Conservation (phyloP, 2,797 vertebrate species). For the Loriculus beryllinus region DNA sequence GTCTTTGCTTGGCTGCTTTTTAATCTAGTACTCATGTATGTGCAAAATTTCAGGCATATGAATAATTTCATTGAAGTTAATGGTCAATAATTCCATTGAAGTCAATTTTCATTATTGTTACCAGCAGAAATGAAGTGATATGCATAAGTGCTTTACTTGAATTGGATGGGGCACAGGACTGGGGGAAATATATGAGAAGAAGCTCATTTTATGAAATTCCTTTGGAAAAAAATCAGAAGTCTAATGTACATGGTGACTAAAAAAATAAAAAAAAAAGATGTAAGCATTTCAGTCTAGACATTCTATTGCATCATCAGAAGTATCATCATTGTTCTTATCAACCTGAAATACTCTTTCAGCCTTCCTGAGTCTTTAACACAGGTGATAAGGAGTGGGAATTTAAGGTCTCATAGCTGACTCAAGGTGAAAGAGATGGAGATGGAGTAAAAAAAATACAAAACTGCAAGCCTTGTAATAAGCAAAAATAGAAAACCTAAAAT, state of each 20-base stretch:
- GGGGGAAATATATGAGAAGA: not conserved
- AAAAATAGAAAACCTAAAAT: not conserved
- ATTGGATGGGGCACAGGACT: not conserved
- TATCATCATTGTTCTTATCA: not conserved
- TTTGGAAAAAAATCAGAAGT: not conserved
- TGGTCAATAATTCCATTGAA: slow-evolving; percentile 3
- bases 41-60: not conserved
- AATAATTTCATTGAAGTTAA: not conserved
- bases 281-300: not conserved
- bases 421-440: not conserved
- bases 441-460: not conserved
- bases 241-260: not conserved
- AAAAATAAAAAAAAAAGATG: not conserved
- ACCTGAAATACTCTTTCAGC: not conserved
- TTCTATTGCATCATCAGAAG: not conserved
- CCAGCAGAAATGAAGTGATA: not conserved
- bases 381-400: not conserved
- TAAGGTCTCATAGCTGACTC: not conserved
- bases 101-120: not conserved
- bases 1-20: not conserved
- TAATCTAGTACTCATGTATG: not conserved
- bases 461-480: not conserved
- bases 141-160: not conserved
- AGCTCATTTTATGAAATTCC: not conserved
- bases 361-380: not conserved